phyloP scores from a whole-genome alignment of 2,888 invertebrate species.

The Drosophila nr. perissopoda region DNA sequence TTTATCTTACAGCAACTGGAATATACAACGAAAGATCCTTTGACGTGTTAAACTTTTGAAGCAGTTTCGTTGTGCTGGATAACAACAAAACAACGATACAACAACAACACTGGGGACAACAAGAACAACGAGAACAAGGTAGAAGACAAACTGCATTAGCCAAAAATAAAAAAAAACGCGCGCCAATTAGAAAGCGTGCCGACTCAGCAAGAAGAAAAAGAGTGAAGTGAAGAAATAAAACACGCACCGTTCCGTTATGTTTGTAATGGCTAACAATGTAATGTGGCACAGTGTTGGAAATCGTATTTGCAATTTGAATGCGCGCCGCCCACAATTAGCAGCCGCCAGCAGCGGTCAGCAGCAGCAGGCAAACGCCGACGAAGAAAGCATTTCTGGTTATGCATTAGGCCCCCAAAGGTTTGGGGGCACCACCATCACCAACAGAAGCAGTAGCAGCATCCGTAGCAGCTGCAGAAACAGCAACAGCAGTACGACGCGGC shows the following conservation, averaged over 20 bases:
- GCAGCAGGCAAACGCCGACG: constrained; percentile 61
- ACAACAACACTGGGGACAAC: constrained; percentile 16
- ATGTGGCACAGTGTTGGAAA: constrained; percentile 82
- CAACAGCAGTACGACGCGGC: constrained; percentile 28
- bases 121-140: constrained; percentile 48
- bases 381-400: constrained; percentile 74
- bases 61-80: constrained; percentile 52
- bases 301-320: constrained; percentile 73
- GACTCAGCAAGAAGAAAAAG: constrained; percentile 23
- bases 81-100: constrained; percentile 57
- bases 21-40: constrained; percentile 64
- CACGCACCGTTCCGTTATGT: constrained; percentile 83
- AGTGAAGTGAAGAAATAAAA: constrained; percentile 30
- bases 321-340: constrained; percentile 69
- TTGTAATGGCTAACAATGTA: constrained; percentile 85
- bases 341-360: constrained; percentile 62
- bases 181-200: constrained; percentile 30
- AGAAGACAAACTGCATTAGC: constrained; percentile 13
- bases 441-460: constrained; percentile 45
- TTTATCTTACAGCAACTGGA: constrained; percentile 62
- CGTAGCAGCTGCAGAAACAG: constrained; percentile 43
- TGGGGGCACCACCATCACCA: constrained; percentile 83
- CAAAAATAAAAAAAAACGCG: constrained; percentile 16
- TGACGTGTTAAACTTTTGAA: constrained; percentile 36
- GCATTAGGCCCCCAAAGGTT: constrained; percentile 84